Conservation (phyloP, 2,113 vertebrate species). For the Morphnarchus princeps region DNA sequence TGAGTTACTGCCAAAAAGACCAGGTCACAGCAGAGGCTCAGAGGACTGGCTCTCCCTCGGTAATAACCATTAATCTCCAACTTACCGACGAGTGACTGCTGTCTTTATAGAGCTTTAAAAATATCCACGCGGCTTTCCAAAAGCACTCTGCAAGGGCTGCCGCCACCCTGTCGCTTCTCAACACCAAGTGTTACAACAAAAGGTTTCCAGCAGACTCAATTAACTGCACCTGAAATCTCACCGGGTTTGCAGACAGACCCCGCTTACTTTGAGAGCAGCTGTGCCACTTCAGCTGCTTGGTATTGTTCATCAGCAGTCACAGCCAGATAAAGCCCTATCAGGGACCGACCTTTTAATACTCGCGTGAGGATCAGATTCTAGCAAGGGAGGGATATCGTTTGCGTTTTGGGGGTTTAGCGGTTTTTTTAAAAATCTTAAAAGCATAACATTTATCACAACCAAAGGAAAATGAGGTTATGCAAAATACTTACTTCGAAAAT, state of each 20-base stretch:
- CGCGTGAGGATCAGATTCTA: neutral
- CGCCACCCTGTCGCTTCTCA: neutral
- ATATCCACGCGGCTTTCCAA: neutral
- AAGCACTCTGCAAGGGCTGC: neutral
- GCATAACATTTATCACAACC: neutral
- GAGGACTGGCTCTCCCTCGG: neutral
- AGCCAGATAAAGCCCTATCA: neutral
- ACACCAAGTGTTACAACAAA: neutral
- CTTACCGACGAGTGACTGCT: neutral
- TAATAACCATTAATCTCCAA: neutral
- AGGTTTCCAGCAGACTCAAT: conserved; percentile 28
- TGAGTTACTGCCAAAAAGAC: neutral
- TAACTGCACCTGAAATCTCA: conserved; percentile 44
- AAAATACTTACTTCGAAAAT: conserved; percentile 85
- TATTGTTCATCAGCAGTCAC: neutral
- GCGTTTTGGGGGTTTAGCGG: neutral
- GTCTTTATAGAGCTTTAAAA: neutral
- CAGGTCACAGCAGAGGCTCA: neutral
- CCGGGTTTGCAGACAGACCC: neutral
- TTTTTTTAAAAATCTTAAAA: conserved; percentile 1
- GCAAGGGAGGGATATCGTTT: neutral
- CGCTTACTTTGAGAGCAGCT: neutral
- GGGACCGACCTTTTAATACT: neutral
- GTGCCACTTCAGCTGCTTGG: conserved; percentile 39
- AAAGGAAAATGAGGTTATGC: conserved; percentile 8